These are phyloP conservation scores for Palaemon carinicauda DNA, from an alignment of 1,140 invertebrate genomes.

Conservation along the genomic window DNA sequence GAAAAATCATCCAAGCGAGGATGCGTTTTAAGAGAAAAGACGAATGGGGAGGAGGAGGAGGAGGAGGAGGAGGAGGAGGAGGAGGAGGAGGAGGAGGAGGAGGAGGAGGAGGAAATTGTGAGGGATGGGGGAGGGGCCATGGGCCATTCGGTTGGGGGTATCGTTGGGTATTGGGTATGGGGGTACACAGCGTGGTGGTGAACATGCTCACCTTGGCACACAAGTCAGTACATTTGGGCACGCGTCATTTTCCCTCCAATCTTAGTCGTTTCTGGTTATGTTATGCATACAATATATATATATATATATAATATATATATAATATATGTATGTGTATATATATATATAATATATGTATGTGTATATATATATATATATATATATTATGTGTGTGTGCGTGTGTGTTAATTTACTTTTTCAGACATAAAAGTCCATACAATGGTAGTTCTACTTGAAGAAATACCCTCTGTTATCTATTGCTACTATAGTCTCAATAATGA, in stretches of 20 bases:
- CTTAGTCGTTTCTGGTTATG: no score
- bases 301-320: neutral
- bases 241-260: neutral
- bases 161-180: neutral
- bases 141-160: neutral
- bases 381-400: no score
- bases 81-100: neutral
- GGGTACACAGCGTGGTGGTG: neutral
- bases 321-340: neutral
- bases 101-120: no score
- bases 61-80: neutral
- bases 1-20: neutral
- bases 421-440: no score
- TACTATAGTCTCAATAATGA: no score
- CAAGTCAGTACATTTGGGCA: neutral
- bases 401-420: no score
- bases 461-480: no score
- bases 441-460: no score
- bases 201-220: neutral
- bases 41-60: neutral
- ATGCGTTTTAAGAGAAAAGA: neutral
- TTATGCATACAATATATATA: neutral
- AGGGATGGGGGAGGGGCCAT: neutral
- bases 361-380: no score
- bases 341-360: no score